phyloP scores from a whole-genome alignment of 2,797 vertebrate genomes.

The Periparus ater region DNA sequence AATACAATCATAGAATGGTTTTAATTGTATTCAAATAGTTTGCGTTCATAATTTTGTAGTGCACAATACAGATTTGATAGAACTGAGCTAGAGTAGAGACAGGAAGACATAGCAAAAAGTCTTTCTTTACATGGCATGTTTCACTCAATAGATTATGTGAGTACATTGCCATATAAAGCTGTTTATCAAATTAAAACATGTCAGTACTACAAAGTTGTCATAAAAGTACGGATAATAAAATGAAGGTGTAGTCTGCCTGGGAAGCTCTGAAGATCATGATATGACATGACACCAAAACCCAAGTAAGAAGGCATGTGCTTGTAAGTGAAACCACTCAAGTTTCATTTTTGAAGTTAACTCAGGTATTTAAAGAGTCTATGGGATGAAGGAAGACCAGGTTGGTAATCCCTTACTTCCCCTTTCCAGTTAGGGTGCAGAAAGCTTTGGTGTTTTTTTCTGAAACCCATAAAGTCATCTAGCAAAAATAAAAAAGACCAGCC shows the following conservation, averaged over 20 bases:
- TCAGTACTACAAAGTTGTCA: background rate
- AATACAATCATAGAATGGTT: background rate
- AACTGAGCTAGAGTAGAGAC: background rate
- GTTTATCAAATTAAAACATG: background rate
- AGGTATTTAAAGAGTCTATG: background rate
- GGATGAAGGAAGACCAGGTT: background rate
- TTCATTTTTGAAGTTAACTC: background rate
- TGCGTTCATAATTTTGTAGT: background rate
- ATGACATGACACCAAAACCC: background rate
- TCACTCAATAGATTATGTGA: background rate
- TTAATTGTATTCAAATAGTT: background rate
- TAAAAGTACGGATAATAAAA: background rate
- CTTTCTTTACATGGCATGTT: background rate
- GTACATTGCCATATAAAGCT: background rate
- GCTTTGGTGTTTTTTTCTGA: background rate
- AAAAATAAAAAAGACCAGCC: background rate
- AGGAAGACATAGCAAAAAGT: background rate
- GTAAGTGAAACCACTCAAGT: background rate
- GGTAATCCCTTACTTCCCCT: background rate
- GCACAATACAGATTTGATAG: background rate
- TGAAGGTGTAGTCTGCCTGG: background rate
- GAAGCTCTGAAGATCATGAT: background rate
- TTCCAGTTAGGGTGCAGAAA: background rate
- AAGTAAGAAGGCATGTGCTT: background rate
- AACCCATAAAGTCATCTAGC: background rate